phyloP scores from a whole-genome alignment of 37 sponge, comb jelly and placozoan genomes.

The Oopsacas minuta region DNA sequence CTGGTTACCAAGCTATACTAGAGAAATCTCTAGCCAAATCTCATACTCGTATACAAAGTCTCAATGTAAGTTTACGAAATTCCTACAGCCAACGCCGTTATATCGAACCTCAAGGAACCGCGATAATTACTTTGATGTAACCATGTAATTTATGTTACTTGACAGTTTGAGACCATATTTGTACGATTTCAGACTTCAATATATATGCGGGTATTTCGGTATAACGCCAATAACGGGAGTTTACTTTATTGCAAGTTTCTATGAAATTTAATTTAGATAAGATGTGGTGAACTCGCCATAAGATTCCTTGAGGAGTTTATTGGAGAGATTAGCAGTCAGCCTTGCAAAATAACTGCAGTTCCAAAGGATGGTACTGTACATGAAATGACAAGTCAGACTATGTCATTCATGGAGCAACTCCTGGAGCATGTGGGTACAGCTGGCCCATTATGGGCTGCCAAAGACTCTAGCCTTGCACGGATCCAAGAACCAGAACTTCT shows the following conservation, averaged over 20 bases:
- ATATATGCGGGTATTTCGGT: no score
- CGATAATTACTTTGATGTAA: no score
- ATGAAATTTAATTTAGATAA: background rate
- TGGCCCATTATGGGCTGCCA: conserved; percentile 25
- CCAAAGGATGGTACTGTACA: conserved; percentile 94
- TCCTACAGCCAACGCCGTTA: no score
- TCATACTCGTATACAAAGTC: background rate
- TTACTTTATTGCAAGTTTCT: background rate
- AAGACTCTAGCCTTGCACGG: background rate
- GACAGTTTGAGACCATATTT: no score
- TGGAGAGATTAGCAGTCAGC: conserved; percentile 26
- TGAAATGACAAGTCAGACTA: conserved; percentile 81
- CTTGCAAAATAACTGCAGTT: conserved; percentile 62
- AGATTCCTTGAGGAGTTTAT: conserved; percentile 3
- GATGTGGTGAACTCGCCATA: background rate
- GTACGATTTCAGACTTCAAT: no score
- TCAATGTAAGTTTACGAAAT: background rate
- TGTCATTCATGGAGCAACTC: conserved; percentile 65
- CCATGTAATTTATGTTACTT: no score
- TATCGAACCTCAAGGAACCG: no score
- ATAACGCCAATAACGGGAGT: no score
- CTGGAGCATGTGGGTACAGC: conserved; percentile 40
- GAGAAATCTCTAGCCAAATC: conserved; percentile 1
- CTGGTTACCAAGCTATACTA: background rate
- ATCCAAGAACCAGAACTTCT: background rate